Evolutionary conservation across 2,113 vertebrate species (phyloP), one percentile per base, ranked within the genome.

Genomic region (Paraplagusia blochii): DNA sequence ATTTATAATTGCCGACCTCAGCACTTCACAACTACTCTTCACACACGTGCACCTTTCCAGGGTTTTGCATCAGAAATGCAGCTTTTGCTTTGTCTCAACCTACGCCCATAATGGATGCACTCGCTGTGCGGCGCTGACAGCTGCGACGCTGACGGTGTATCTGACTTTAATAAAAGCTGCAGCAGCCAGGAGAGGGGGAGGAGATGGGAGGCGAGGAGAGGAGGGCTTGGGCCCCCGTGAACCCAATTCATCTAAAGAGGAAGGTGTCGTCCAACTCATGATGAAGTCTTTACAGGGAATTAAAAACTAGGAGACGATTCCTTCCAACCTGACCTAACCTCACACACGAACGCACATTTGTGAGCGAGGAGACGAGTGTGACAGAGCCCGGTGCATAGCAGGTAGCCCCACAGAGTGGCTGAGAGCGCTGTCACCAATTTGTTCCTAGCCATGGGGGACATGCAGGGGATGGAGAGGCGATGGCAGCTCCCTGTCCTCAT

Each of bases 381-480:
- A 80, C 69, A 65, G 74, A 63, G 69, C 67, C 52, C 71, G 39
- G 74, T 54, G 59, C 57, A 56, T 80, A 36, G 47, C 71, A 79
- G 77, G 75, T 76, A 84, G 80, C 66, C 76, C 58, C 54, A 69
- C 74, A 76, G 79, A 79, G 79, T 79, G 76, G 79, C 82, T 79
- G 39, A 76, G 80, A 88, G 88, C 79, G 50, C 85, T 89, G 88
- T 90, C 89, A 90, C 88, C 90, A 92, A 92, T 92, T 90, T 92
- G 90, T 91, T 88, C 83, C 74, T 92, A 87, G 90, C 90, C 89
- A 88, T 90, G 83, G 89, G 90, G 90, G 88, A 89, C 87, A 90
- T 89, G 58, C 84, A 90, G 88, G 90, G 88, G 88, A 89, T 82
- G 79, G 74, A 83, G 88, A 86, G 81, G 76, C 70, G 83, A 80